phyloP scores from a whole-genome alignment of 2,888 invertebrate species.

The Heliconius sara region DNA sequence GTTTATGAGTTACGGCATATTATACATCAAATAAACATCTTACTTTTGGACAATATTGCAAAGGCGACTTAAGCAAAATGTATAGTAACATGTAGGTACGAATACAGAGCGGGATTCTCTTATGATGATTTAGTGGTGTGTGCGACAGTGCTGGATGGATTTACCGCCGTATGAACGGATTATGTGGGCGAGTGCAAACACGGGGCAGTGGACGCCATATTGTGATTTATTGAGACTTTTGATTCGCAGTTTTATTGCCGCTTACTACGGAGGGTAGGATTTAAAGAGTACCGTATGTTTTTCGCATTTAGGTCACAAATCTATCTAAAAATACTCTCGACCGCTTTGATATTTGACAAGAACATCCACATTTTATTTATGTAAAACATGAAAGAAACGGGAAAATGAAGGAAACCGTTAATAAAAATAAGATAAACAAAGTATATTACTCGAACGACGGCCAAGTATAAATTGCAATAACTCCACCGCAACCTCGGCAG shows the following conservation, averaged over 20 bases:
- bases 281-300: constrained; percentile 49
- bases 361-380: neutral
- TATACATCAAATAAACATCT: constrained; percentile 34
- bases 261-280: constrained; percentile 63
- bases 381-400: neutral
- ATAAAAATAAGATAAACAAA: constrained; percentile 3
- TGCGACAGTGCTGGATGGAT: constrained; percentile 81
- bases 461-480: constrained; percentile 57
- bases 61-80: constrained; percentile 53
- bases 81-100: constrained; percentile 58
- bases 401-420: constrained; percentile 1
- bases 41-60: constrained; percentile 35
- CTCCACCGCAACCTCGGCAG: constrained; percentile 61
- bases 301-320: constrained; percentile 25
- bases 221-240: constrained; percentile 81
- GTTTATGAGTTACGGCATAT: constrained; percentile 24
- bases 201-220: constrained; percentile 81
- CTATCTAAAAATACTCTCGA: neutral
- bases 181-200: constrained; percentile 84
- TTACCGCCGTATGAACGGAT: constrained; percentile 83
- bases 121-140: constrained; percentile 81
- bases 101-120: constrained; percentile 73
- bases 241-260: constrained; percentile 80
- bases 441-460: constrained; percentile 27
- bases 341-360: constrained; percentile 5